phyloP scores from a whole-genome alignment of 2,113 vertebrate genomes.

The Pseudorasbora parva region DNA sequence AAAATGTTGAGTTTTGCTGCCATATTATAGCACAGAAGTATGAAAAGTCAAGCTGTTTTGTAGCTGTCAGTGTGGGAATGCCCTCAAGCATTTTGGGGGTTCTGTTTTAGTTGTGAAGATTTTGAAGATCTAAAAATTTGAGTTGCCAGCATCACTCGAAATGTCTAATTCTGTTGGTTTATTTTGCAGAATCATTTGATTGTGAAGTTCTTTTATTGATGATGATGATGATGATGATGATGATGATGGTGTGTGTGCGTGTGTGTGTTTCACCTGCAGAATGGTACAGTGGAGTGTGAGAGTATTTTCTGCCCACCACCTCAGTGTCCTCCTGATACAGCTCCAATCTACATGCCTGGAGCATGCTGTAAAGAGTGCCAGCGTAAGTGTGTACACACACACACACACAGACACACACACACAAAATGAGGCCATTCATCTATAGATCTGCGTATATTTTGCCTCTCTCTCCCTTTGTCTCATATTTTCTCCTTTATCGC shows the following conservation, averaged over 20 bases:
- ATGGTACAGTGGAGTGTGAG: conserved; percentile 85
- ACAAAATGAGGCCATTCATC: conserved; percentile 7
- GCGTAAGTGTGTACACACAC: conserved; percentile 72
- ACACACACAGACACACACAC: not conserved
- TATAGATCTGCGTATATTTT: not conserved
- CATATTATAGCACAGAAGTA: not conserved
- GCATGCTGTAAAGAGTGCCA: conserved; percentile 89
- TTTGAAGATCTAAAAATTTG: not conserved
- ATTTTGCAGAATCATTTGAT: not conserved
- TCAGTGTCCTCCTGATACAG: conserved; percentile 78
- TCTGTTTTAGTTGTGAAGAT: conserved; percentile 6
- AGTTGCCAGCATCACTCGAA: not conserved
- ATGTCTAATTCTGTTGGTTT: not conserved
- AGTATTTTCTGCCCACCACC: conserved; percentile 76
- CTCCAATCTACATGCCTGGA: conserved; percentile 81
- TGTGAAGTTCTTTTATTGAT: not conserved
- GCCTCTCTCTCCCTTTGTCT: not conserved
- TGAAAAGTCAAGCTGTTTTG: not conserved
- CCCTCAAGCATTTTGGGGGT: not conserved
- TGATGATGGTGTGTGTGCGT: not conserved
- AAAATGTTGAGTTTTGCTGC: not conserved
- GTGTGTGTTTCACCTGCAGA: conserved; percentile 72
- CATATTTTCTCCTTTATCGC: not conserved
- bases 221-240: not conserved
- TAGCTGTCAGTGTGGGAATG: not conserved